Conservation (phyloP, 2,797 vertebrate species). For the Sebastes reedi region DNA sequence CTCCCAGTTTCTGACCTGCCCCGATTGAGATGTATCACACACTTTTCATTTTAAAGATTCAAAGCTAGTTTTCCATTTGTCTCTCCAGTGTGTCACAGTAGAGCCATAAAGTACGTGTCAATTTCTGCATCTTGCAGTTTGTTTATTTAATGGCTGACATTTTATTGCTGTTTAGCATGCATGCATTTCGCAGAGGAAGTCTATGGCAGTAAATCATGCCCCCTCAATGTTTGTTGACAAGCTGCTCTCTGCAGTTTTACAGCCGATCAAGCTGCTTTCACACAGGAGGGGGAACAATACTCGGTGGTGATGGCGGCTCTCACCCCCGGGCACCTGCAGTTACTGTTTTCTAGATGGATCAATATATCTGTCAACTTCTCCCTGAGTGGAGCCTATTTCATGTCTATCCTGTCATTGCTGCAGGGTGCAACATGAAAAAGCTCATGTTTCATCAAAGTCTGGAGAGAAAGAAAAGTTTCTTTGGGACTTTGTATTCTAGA, state of each 20-base stretch:
- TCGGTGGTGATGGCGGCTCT: conserved; percentile 33
- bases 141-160: conserved; percentile 7
- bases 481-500: background rate
- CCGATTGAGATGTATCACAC: background rate
- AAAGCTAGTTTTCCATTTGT: background rate
- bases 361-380: conserved; percentile 67
- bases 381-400: conserved; percentile 49
- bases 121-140: background rate
- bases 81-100: background rate
- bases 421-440: conserved; percentile 23
- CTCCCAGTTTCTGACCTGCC: background rate
- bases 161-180: conserved; percentile 10
- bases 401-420: conserved; percentile 33
- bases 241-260: conserved; percentile 33
- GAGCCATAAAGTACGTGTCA: background rate
- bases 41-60: conserved; percentile 8
- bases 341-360: conserved; percentile 60
- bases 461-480: conserved; percentile 14
- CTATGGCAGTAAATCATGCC: background rate
- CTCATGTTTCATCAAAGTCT: conserved; percentile 26
- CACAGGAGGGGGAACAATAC: background rate
- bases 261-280: conserved; percentile 16
- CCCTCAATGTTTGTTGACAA: conserved; percentile 6
- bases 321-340: conserved; percentile 32
- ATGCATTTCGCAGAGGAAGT: background rate